These are phyloP conservation scores for Aegithalos caudatus DNA, from an alignment of 2,113 vertebrate species.

Conservation along the genomic window DNA sequence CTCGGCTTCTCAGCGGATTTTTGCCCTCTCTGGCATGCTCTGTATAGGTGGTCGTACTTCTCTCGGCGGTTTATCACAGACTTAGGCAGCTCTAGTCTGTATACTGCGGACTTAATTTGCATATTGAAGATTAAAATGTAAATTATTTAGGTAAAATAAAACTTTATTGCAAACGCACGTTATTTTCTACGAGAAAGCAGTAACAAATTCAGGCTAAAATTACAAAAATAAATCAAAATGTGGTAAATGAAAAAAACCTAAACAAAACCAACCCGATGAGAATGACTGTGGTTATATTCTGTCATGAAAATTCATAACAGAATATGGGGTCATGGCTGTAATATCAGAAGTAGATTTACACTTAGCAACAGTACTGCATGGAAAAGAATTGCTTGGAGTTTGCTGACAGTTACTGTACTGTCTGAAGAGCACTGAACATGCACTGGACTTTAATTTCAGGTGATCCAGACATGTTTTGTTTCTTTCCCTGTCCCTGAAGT, in stretches of 20 bases:
- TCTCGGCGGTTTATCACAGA: no score
- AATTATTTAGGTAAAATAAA: neutral
- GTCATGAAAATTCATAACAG: neutral
- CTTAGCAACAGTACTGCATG: neutral
- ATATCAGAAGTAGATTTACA: neutral
- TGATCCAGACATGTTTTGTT: neutral
- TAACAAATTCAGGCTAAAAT: neutral
- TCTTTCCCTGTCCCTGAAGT: neutral
- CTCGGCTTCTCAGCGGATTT: fast-evolving
- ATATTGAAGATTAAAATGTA: neutral
- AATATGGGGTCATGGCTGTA: neutral
- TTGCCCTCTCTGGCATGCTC: neutral
- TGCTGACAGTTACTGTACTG: neutral
- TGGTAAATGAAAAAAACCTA: neutral
- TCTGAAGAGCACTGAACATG: neutral
- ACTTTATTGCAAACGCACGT: neutral
- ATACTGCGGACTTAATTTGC: fast-evolving
- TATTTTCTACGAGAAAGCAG: neutral
- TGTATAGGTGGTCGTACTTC: fast-evolving
- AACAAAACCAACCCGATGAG: no score
- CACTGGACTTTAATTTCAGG: neutral
- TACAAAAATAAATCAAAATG: no score
- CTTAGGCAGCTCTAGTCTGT: fast-evolving
- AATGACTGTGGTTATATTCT: neutral
- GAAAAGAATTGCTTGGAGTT: neutral